Conservation (phyloP, 2,797 vertebrate species). For the Neosilurus mollespiculum region DNA sequence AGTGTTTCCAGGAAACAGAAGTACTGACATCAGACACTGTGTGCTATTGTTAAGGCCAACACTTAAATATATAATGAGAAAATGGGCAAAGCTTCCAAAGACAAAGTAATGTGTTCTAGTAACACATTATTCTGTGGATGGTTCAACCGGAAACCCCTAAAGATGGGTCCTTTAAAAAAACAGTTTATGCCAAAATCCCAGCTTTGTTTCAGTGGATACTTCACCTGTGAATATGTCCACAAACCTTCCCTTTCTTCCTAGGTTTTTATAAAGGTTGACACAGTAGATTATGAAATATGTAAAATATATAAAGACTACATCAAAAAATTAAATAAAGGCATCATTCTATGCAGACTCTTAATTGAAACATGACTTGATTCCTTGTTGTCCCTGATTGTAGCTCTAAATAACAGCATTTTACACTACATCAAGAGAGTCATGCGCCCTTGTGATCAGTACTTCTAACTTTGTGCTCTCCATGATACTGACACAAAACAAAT, state of each 20-base stretch:
- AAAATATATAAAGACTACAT: not conserved
- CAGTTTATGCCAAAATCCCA: not conserved
- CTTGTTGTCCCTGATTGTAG: not conserved
- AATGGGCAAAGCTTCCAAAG: not conserved
- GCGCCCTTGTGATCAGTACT: not conserved
- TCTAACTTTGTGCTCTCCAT: not conserved
- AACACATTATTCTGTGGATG: not conserved
- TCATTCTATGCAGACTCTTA: not conserved
- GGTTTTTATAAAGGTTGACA: not conserved
- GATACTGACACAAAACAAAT: slow-evolving; percentile 10
- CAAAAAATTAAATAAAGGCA: not conserved
- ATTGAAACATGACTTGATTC: no score
- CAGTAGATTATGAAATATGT: not conserved
- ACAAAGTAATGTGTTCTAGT: not conserved
- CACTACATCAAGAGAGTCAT: slow-evolving; percentile 2
- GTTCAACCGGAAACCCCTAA: not conserved
- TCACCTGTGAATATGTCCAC: not conserved
- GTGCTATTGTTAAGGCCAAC: not conserved
- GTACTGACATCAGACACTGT: slow-evolving; percentile 23
- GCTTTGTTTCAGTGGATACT: not conserved
- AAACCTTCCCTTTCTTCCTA: not conserved
- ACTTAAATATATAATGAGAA: slow-evolving; percentile 23
- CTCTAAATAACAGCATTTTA: not conserved
- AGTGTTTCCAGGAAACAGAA: slow-evolving; percentile 17
- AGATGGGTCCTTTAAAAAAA: not conserved